Base-by-base conservation (phyloP, 2,888 invertebrate genomes). In the Gastrophysa polygoni region DNA sequence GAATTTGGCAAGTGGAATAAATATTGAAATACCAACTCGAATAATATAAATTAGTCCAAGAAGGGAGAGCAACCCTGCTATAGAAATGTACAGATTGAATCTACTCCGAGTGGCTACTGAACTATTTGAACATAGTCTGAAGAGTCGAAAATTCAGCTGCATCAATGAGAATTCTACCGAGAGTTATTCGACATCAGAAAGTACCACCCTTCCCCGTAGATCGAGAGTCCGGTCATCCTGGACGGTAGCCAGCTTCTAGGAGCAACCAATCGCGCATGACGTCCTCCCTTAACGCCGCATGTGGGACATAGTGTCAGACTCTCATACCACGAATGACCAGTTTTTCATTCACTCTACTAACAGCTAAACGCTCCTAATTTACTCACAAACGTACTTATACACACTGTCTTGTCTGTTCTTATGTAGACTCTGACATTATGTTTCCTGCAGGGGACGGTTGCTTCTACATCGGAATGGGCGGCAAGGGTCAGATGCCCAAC, bases 381-480 rank as follows among this genome's bases (percentile, higher is more conserved):
- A 52, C 57, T 56, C 38, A 38, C 38, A n/a, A 32, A 5, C 32
- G 5, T 38, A 38, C 80, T 50, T 24, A 56, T 56, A 61, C 18
- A 56, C 24, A 5, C 58, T 63, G 52, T 55, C 57, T 34, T 59
- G 18, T 57, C 51, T 44, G 34, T 44, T 50, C 51, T 34, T 60
- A 75, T 70, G 78, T 77, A 75, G 83, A 85, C 87, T 88, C 89
- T 88, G 86, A 88, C 87, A 89, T 86, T 87, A 86, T 91, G 91
- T 92, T 91, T 92, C 63, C 62, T 65, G 91, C 92, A 94, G 94
- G 93, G 91, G 93, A 93, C 90, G 93, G 93, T 89, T 94, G 94
- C 90, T 93, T 94, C 92, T 92, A 92, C 92, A 92, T 94, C 88
- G 94, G 93, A 87, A 89, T 94, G 89, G 93, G 92, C 85, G 91